Base-by-base conservation (phyloP, 2,113 vertebrate genomes). In the Xyliphius kryptos region DNA sequence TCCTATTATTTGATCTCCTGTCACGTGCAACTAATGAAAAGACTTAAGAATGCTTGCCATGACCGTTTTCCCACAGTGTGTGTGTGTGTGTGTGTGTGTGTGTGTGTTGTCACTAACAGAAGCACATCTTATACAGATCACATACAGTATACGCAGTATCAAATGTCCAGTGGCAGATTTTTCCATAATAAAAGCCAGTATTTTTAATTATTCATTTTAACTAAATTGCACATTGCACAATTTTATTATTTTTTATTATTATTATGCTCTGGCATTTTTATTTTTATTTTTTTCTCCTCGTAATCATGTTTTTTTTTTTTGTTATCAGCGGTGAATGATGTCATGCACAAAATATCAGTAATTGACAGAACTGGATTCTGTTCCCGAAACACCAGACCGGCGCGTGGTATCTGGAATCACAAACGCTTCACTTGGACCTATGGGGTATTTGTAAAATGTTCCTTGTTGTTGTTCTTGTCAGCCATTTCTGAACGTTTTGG, bases 1-100 rank as follows among this genome's bases (percentile, higher is more conserved):
- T 62, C n/a, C n/a, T n/a, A n/a, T 55, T 52, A 65, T 53, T 38
- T 11, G 54, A 61, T 61, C 43, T 55, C 63, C 68, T 72, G 63
- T 70, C 59, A 37, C 17, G 17, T 63, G 50, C 61, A 68, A 66
- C 26, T 47, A 52, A 26, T 38, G 43, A 36, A 58, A 49, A 12
- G 1, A 21, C 20, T 64, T 50, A 49, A 41, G 43, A 59, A 55
- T 36, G 17, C 40, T 44, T 56, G 56, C 49, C 53, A 22, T 22
- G 47, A 65, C 48, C 50, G 32, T 60, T 14, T 2, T 2, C 9
- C 3, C 5, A n/a, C n/a, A n/a, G n/a, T 37, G 26, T 15, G 53
- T 21, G 47, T n/a, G 61, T 43, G n/a, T n/a, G n/a, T n/a, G n/a
- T n/a, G n/a, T 32, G 43, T 36, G 40, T 26, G 20, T 36, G 56